Percentiles rank a stretch among this genome's conserved stretches.
phyloP scores from a whole-genome alignment of 1,140 invertebrate species.

The Grapholita molesta region DNA sequence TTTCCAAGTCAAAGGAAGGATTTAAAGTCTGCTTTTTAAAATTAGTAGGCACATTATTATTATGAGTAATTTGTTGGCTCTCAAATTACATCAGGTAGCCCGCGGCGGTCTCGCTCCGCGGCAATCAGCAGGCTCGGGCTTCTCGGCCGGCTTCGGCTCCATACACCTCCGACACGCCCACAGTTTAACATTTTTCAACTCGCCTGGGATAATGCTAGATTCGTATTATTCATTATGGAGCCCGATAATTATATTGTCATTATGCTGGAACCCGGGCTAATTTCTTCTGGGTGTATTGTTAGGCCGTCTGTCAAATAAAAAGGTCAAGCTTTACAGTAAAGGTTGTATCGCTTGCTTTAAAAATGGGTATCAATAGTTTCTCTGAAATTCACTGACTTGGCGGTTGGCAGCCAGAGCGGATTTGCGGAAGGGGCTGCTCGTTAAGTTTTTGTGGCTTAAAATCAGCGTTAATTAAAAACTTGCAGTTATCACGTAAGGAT shows the following conservation, averaged over 20 bases:
- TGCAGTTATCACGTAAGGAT: conserved; percentile 52
- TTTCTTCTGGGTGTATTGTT: conserved; percentile 26
- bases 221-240: conserved; percentile 58
- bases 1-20: conserved; percentile 27
- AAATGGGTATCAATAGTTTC: not conserved
- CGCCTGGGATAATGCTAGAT: conserved; percentile 61
- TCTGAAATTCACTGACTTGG: conserved; percentile 12
- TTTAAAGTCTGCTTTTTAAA: conserved; percentile 40
- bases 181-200: conserved; percentile 72
- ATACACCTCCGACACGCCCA: conserved; percentile 52
- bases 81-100: conserved; percentile 75
- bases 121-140: conserved; percentile 51
- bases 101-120: conserved; percentile 48
- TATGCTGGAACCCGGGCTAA: conserved; percentile 33
- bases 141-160: conserved; percentile 49
- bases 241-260: conserved; percentile 45
- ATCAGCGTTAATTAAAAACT: conserved; percentile 61
- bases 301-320: conserved; percentile 20
- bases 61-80: conserved; percentile 72
- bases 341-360: not conserved
- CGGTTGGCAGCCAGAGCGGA: conserved; percentile 29
- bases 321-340: conserved; percentile 25
- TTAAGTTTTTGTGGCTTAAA: conserved; percentile 36
- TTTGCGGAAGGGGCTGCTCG: conserved; percentile 25
- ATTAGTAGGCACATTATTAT: conserved; percentile 71